Conservation (phyloP, 1,140 invertebrate species). For the Drosophila littoralis region DNA sequence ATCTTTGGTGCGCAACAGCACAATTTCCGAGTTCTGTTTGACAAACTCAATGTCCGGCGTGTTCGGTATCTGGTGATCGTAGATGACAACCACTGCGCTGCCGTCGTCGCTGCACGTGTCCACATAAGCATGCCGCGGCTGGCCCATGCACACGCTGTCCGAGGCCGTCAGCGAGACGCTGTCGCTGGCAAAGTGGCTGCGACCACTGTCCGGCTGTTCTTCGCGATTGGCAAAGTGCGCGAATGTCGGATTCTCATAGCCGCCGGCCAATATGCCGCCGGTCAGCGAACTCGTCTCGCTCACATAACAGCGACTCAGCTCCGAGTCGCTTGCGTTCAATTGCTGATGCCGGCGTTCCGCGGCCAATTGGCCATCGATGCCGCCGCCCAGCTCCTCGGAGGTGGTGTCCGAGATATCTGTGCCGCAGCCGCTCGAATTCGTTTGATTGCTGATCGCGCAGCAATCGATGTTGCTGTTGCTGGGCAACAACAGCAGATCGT, state of each 20-base stretch:
- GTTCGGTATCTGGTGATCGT: constrained; percentile 80
- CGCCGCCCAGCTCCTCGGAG: constrained; percentile 66
- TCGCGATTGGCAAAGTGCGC: constrained; percentile 73
- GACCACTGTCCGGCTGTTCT: constrained; percentile 9
- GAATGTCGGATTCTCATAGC: constrained; percentile 83
- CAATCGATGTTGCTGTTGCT: constrained; percentile 56
- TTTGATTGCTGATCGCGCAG: constrained; percentile 79
- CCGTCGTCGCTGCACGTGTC: constrained; percentile 68
- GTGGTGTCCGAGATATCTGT: constrained; percentile 81
- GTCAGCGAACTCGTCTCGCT: constrained; percentile 82
- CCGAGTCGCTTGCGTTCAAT: constrained; percentile 75
- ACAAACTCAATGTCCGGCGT: constrained; percentile 83
- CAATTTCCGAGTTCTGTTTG: constrained; percentile 83
- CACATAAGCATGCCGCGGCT: constrained; percentile 65
- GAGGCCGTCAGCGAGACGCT: constrained; percentile 61
- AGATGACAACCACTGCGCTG: constrained; percentile 79
- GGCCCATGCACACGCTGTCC: constrained; percentile 55
- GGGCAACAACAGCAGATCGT: constrained; percentile 29
- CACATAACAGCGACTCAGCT: constrained; percentile 82
- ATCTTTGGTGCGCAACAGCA: constrained; percentile 79
- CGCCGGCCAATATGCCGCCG: constrained; percentile 61
- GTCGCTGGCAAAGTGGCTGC: constrained; percentile 17
- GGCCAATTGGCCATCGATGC: constrained; percentile 29
- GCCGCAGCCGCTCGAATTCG: constrained; percentile 78
- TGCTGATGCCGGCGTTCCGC: constrained; percentile 36